Evolutionary conservation across 2,113 vertebrate species (phyloP).

Genomic region (Talpa occidentalis): DNA sequence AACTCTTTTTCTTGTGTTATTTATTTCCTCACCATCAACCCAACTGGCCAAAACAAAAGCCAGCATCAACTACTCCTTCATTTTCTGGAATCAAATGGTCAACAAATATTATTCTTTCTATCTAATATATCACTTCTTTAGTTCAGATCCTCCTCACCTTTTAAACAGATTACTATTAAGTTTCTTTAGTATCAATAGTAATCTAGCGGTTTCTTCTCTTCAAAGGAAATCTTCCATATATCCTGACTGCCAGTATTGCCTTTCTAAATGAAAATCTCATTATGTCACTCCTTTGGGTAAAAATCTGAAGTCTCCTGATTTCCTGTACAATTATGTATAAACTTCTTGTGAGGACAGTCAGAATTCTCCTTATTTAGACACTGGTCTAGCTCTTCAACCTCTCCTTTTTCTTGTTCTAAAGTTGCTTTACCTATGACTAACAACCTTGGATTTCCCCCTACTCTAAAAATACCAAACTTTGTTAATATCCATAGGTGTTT

Average conservation of each 20-base stretch:
- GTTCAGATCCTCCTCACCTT: neutral
- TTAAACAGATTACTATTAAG: neutral
- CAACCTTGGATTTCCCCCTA: neutral
- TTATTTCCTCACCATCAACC: neutral
- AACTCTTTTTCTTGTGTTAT: neutral
- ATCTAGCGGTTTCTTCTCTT: neutral
- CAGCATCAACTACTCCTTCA: neutral
- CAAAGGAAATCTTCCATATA: neutral
- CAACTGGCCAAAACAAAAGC: neutral
- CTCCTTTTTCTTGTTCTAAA: neutral
- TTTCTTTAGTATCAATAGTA: neutral
- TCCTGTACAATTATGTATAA: neutral
- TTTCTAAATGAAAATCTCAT: neutral
- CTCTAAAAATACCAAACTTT: neutral
- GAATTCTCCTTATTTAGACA: neutral
- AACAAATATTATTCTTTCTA: neutral
- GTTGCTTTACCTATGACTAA: neutral
- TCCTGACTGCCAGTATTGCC: neutral
- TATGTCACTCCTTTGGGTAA: neutral
- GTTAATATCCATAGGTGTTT: neutral
- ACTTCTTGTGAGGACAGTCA: neutral
- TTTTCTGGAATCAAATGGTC: neutral
- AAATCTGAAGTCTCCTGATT: neutral
- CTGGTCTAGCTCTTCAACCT: neutral
- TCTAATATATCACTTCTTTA: neutral